Evolutionary conservation across 2,113 vertebrate genomes (phyloP), one percentile per base, ranked within the genome.

Genomic region (Syngnathus floridae): DNA sequence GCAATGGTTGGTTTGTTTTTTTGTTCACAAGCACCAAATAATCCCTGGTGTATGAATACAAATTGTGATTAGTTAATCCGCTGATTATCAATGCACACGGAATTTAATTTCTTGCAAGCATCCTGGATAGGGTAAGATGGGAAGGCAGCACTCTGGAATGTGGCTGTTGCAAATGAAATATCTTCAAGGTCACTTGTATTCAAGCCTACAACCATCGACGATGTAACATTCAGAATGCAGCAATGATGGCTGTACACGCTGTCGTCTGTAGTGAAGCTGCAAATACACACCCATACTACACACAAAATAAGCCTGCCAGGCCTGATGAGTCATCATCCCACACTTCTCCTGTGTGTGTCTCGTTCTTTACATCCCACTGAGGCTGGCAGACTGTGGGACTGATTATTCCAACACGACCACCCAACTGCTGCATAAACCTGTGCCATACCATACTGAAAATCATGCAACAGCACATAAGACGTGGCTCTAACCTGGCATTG

Each of bases 251-350:
- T 72, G 55, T 56, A 57, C 62, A 35, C 19, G 10, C 71, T 46
- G 69, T 71, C 64, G 62, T 58, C 59, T 65, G 51, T 76, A 62
- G 78, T 73, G 67, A 76, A 5, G 22, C 64, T 66, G 51, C 37
- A 26, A 8, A 68, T 51, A 65, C 49, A 64, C 61, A 69, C n/a
- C 55, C 35, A 41, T 48, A 72, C 55, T 41, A 71, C 26, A 65
- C 64, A 70, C 26, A 55, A 57, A 71, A 84, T 84, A 79, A 84
- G 64, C 76, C 79, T 75, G 68, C 35, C 38, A 75, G 66, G 73
- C 59, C 22, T 82, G 78, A 87, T 86, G 87, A 87, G 80, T 86
- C 85, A 87, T 79, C 76, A 72, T 72, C 80, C 71, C 65, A 76
- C 60, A 45, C 75, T 65, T 69, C 73, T 70, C 69, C 65, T 78